Conservation (phyloP, 2,113 vertebrate species). For the Cololabis saira region DNA sequence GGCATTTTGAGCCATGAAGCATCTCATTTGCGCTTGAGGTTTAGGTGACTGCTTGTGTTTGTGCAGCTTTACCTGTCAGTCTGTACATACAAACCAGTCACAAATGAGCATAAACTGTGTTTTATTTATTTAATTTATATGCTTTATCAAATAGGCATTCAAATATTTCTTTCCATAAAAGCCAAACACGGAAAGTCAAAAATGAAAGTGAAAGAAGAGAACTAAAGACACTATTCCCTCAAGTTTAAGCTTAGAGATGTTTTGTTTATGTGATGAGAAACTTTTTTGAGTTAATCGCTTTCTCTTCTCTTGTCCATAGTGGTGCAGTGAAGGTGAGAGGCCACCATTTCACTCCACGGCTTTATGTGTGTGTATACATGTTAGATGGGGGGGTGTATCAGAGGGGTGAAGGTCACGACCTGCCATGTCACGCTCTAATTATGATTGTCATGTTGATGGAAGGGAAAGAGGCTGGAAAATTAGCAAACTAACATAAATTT, state of each 20-base stretch:
- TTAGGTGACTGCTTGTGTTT: not conserved
- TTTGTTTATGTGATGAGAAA: no score
- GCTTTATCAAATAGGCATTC: no score
- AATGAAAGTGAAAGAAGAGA: no score
- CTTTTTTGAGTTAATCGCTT: slow-evolving; percentile 3
- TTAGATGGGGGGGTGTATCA: slow-evolving; percentile 55
- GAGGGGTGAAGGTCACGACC: slow-evolving; percentile 66
- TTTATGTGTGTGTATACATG: not conserved
- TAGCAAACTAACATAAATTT: slow-evolving; percentile 63
- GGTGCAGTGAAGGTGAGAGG: not conserved
- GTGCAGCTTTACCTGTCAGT: not conserved
- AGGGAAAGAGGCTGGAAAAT: slow-evolving; percentile 66
- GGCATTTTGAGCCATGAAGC: not conserved
- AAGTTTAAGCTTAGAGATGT: no score
- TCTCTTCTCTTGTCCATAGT: slow-evolving; percentile 5
- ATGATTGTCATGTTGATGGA: slow-evolving; percentile 78
- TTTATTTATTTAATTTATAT: no score
- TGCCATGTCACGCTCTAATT: slow-evolving; percentile 71
- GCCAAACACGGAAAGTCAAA: no score
- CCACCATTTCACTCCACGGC: slow-evolving; percentile 1
- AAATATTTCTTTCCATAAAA: no score
- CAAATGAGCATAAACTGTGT: no score
- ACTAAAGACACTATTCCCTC: no score
- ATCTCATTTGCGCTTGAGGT: not conserved
- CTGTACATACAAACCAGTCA: not conserved